Evolutionary conservation across 1,140 invertebrate species (phyloP).

Genomic region (Charaxes varanes): DNA sequence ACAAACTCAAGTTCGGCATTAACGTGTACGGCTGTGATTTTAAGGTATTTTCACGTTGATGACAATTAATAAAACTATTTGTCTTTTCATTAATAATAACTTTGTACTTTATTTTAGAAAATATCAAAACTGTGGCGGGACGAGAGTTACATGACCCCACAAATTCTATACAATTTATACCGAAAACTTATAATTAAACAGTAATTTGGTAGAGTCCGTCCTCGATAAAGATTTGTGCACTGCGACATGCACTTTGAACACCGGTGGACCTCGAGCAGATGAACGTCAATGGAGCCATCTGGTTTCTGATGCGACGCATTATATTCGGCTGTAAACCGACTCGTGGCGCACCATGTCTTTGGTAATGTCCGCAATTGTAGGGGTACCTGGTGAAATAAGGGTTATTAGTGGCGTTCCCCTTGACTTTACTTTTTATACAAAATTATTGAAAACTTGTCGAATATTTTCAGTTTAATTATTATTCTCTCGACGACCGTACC

Average conservation of each 20-base stretch:
- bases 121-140: slow-evolving; percentile 53
- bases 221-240: neutral
- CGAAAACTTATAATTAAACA: slow-evolving; percentile 54
- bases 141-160: slow-evolving; percentile 52
- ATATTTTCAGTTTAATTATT: too few species aligned
- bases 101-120: slow-evolving; percentile 43
- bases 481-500: too few species aligned
- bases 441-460: slow-evolving; percentile 1
- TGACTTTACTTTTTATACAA: neutral
- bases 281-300: too few species aligned
- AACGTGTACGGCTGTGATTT: slow-evolving; percentile 67
- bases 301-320: too few species aligned
- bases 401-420: neutral
- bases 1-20: slow-evolving; percentile 61
- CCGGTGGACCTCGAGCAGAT: too few species aligned
- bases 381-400: slow-evolving; percentile 74
- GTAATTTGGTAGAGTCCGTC: slow-evolving; percentile 3
- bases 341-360: slow-evolving; percentile 82
- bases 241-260: too few species aligned
- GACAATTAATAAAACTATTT: neutral
- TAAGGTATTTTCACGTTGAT: slow-evolving; percentile 33
- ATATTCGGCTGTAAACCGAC: slow-evolving; percentile 77
- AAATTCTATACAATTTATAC: slow-evolving; percentile 50
- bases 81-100: neutral
- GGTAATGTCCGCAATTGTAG: slow-evolving; percentile 76